Base-by-base conservation (phyloP, 2,113 vertebrate species). In the Opisthocomus hoazin region DNA sequence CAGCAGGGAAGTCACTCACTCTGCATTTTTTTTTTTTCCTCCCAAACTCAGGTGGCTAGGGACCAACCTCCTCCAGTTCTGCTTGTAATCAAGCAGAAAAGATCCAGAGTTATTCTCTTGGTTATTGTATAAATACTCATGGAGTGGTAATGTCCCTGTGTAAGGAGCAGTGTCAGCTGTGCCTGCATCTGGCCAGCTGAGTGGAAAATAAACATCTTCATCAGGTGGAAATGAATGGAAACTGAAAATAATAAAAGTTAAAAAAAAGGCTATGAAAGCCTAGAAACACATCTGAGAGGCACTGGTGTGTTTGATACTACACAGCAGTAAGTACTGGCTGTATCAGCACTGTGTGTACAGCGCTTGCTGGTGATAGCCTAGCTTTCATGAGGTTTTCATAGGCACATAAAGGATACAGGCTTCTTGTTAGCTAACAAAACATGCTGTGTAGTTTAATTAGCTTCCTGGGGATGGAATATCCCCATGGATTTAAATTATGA, bases 381-480 rank as follows among this genome's bases (percentile, higher is more conserved):
- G 46, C 7, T 80, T 74, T 69, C 16, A 2, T 30, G 45, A 23
- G 13, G 16, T 8, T 85, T 90, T 61, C 70, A 34, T 20, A 73
- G 74, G 34, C 50, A 30, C 16, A 11, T 88, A 39, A 94, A 94
- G 29, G n/a, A 75, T 26, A 53, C 12, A 41, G 45, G 21, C 90
- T 83, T 57, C 84, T 87, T 80, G 58, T 91, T 88, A 93, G 61
- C 75, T 90, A 87, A 70, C 29, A 90, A 77, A 97, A 88, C 66
- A 66, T 83, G n/a, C 60, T 80, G 66, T 66, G 54, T 90, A 41
- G 50, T 54, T 96, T 90, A 95, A 95, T 94, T 94, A 93, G 68
- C 45, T 91, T 74, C 75, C 56, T 66, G 21, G 17, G 58, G 77
- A 79, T 53, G 50, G 32, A 61, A 87, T 87, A 37, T 66, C 90